Evolutionary conservation across 2,888 invertebrate species (phyloP), one percentile per base, ranked within the genome.

Genomic region (Podotricha telesiphe): DNA sequence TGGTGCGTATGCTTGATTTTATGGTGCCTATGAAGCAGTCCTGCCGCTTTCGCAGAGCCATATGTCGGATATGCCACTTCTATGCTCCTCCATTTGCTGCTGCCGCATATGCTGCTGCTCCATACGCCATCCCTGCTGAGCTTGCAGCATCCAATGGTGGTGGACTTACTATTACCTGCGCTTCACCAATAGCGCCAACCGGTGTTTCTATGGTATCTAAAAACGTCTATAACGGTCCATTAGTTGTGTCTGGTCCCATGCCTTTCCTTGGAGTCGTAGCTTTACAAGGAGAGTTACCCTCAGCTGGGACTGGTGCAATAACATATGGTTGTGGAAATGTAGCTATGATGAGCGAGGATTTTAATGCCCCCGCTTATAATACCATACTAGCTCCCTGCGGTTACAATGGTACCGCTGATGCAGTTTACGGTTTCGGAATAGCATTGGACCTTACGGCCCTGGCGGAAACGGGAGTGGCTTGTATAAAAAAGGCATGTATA

Each of bases 231-330:
- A 78, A 80, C 59, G 84, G 84, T 2, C 65, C 74, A 4, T 42
- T 83, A 5, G 68, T 72, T 4, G 78, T 81, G 3, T 67, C 69
- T 50, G 84, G 83, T 8, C 67, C 79, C 20, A 66, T 84, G 55
- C 84, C 84, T 15, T 83, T 82, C 79, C 45, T 83, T 7, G 79
- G 80, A 4, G 79, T 83, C 20, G 82, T 82, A 8, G 78, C 78
- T 47, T 73, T 82, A 8, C 81, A 81, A 64, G 82, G 82, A 0
- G 59, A 68, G 7, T 64, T 83, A 22, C 76, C 79, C 0, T 76
- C 82, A 13, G 74, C 72, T 74, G 74, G 75, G 19, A 71, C 75
- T 7, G 83, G 82, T 19, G 68, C 73, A 19, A 80, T 81, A 11
- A 68, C 76, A 4, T 80, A 80, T 67, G 77, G 78, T 42, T 78